Base-by-base conservation (phyloP, 2,797 vertebrate genomes). In the Sebastes kiyomatsui region DNA sequence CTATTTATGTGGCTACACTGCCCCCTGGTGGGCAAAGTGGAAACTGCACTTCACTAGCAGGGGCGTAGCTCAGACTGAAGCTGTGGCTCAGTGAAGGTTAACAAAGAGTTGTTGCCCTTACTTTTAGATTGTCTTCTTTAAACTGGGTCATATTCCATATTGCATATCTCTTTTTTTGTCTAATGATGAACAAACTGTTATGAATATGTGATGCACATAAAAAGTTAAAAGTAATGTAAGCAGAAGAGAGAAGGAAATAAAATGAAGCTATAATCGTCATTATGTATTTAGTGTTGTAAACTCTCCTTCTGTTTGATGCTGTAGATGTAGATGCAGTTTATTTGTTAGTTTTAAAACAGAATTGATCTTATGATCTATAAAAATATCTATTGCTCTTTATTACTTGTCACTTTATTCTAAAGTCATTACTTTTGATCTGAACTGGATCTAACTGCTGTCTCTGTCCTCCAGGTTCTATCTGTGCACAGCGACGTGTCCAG, bases 401-500 rank as follows among this genome's bases (percentile, higher is more conserved):
- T 38, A 42, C 38, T 42, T 42, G 0, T 42, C 38, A 42, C 38
- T 58, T 58, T 20, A 32, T 32, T 61, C 0, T 33, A 14, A 4
- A 23, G 33, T 35, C 10, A 3, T 1, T 42, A 42, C 38, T 6
- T 42, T 42, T 42, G 38, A 8, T 14, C 33, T 30, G 33, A 30
- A 49, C 0, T 58, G 12, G 23, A 27, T 58, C 11, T 38, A 38
- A 38, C 35, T 38, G 0, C 11, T 14, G 22, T 56, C 13, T 70
- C 28, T 28, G 20, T 52, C 32, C 46, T 32, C 35, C 64, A 95
- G 94, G 62, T 82, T n/a, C 28, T 56, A 13, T 78, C 89, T 0
- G 73, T 61, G 0, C 88, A 84, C 59, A 86, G 79, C 10, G 92
- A 93, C 6, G 86, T 89, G 65, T 90, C 92, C 79, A 86, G 80